Conservation (phyloP, 2,113 vertebrate genomes). For the Oenanthe melanoleuca region DNA sequence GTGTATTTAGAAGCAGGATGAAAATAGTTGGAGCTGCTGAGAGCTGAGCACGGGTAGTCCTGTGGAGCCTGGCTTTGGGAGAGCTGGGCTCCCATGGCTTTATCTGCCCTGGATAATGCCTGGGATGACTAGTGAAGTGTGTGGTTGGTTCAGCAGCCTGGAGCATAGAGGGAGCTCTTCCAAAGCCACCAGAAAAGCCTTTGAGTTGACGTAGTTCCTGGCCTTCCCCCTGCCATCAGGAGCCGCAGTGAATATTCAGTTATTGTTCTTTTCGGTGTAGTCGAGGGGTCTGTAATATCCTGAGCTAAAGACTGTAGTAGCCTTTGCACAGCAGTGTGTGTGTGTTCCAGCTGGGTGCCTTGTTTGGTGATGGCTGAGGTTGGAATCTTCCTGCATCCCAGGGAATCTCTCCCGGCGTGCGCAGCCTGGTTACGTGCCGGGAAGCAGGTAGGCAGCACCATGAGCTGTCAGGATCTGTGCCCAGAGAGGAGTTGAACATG, state of each 20-base stretch:
- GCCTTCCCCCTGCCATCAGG: background rate
- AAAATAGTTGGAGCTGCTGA: background rate
- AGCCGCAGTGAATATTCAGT: background rate
- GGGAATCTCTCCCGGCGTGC: background rate
- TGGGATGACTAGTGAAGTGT: background rate
- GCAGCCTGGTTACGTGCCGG: background rate
- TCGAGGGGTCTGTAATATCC: rapidly evolving
- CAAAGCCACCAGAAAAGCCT: background rate
- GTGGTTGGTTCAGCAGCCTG: background rate
- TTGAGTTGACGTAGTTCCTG: constrained; percentile 2
- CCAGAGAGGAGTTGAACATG: background rate
- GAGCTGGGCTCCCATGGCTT: background rate
- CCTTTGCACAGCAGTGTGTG: background rate
- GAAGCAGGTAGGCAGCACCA: background rate
- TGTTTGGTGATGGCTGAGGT: background rate
- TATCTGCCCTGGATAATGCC: background rate
- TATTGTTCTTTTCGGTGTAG: background rate
- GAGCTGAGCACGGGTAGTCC: background rate
- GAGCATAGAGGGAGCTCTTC: constrained; percentile 57
- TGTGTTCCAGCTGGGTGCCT: background rate
- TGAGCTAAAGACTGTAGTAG: rapidly evolving
- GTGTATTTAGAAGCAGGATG: background rate
- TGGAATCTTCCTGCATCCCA: background rate
- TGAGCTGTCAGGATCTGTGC: background rate
- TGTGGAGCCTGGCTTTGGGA: background rate